Conservation (phyloP, 2,797 vertebrate species). For the Macroramphosus scolopax region DNA sequence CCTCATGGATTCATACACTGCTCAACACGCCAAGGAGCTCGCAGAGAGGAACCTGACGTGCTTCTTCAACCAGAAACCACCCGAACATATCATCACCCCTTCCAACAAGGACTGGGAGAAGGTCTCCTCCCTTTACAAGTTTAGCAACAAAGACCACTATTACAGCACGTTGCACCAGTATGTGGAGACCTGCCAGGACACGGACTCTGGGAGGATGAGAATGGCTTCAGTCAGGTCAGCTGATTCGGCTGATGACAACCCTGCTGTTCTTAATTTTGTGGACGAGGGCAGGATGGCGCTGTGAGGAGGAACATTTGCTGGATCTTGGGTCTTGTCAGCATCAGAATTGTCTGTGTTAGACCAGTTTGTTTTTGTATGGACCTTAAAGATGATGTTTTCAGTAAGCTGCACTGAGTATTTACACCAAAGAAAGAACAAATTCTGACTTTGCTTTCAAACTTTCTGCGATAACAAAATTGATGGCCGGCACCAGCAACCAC, state of each 20-base stretch:
- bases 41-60: conserved; percentile 74
- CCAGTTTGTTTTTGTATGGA: too few species aligned
- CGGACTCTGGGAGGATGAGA: not conserved
- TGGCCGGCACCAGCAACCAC: too few species aligned
- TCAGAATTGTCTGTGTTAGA: too few species aligned
- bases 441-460: too few species aligned
- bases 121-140: conserved; percentile 70
- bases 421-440: too few species aligned
- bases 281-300: conserved; percentile 40
- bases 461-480: too few species aligned
- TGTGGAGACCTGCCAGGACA: conserved; percentile 5
- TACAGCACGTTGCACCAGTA: conserved; percentile 79
- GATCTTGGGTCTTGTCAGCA: too few species aligned
- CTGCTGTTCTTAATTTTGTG: conserved; percentile 50
- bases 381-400: too few species aligned
- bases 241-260: fast-evolving
- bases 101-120: conserved; percentile 68
- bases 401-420: too few species aligned
- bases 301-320: conserved; percentile 1
- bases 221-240: conserved; percentile 3
- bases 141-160: conserved; percentile 37
- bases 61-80: conserved; percentile 70
- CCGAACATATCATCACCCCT: conserved; percentile 49
- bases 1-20: conserved; percentile 56
- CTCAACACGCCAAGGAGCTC: conserved; percentile 69